phyloP scores from a whole-genome alignment of 2,113 vertebrate species.

The Psilopogon haemacephalus region DNA sequence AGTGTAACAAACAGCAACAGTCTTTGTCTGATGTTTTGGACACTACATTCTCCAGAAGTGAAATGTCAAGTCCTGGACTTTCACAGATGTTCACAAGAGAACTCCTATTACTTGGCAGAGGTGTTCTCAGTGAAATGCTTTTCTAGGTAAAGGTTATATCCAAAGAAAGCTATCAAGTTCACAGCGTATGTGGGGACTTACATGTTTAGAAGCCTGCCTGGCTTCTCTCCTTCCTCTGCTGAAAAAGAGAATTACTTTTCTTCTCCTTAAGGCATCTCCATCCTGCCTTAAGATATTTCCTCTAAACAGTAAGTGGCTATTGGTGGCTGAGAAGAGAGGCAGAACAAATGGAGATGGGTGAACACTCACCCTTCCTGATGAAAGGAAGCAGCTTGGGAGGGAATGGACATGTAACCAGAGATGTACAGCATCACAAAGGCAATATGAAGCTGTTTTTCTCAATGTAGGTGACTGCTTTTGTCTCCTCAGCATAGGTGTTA shows the following conservation, averaged over 20 bases:
- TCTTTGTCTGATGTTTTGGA: background rate
- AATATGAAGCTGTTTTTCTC: background rate
- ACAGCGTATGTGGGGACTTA: background rate
- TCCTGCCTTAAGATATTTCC: background rate
- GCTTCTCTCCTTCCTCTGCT: background rate
- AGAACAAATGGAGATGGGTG: background rate
- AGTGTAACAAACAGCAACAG: background rate
- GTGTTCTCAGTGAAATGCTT: background rate
- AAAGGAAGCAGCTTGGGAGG: fast-evolving
- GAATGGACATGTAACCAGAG: background rate
- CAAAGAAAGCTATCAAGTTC: background rate
- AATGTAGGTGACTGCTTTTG: background rate
- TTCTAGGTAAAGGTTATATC: background rate
- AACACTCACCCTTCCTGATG: background rate
- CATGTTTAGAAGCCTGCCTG: background rate
- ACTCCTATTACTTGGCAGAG: background rate
- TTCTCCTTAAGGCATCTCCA: background rate
- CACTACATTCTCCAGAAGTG: fast-evolving
- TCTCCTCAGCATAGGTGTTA: background rate
- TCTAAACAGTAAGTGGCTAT: background rate
- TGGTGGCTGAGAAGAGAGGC: background rate
- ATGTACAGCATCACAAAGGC: fast-evolving
- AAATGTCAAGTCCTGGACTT: background rate
- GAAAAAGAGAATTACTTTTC: background rate
- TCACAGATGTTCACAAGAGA: background rate